Evolutionary conservation across 1,140 invertebrate species (phyloP), one percentile per base, ranked within the genome.

Genomic region (Schlechtendalia chinensis): DNA sequence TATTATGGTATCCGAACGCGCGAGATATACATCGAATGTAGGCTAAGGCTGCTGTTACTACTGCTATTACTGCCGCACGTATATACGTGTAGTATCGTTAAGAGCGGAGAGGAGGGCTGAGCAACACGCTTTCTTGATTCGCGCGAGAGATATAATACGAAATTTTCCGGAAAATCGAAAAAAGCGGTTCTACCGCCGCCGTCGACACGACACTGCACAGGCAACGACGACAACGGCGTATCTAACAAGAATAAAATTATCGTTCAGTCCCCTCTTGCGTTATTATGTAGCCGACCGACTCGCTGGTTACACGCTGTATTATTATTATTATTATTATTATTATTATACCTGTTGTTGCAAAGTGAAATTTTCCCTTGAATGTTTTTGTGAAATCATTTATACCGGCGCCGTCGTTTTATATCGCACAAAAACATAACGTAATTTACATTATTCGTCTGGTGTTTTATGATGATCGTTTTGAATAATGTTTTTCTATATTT

Each of bases 331-430:
- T 5, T 59, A 67, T 39, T 54, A 74, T 17, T 24, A 47, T 22
- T 65, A 39, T 50, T 65, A 65, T 63, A 39, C 12, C 39, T 24
- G 19, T 47, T 45, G 39, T 45, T 53, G 71, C 45, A 54, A 45
- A 67, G 72, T 79, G 59, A 79, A 54, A 67, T 61, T 67, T 79
- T 53, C 50, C 14, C 19, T 72, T 58, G 50, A 59, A 85, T 22
- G 24, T 27, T 71, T 71, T 71, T 53, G 45, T 71, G 67, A 53
- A 71, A 71, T 69, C 22, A 69, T 29, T 63, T 50, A 45, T 45
- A 14, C 47, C 47, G 14, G 5, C 11, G 47, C 12, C 47, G 8
- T 39, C 11, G 5, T 50, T 8, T 50, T 50, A 11, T 14, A 50
- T 14, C 10, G 11, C 47, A 14, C 8, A 50, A 10, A 14, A 50